Evolutionary conservation across 2,888 invertebrate species (phyloP).

Genomic region (Crepidodera aurea): DNA sequence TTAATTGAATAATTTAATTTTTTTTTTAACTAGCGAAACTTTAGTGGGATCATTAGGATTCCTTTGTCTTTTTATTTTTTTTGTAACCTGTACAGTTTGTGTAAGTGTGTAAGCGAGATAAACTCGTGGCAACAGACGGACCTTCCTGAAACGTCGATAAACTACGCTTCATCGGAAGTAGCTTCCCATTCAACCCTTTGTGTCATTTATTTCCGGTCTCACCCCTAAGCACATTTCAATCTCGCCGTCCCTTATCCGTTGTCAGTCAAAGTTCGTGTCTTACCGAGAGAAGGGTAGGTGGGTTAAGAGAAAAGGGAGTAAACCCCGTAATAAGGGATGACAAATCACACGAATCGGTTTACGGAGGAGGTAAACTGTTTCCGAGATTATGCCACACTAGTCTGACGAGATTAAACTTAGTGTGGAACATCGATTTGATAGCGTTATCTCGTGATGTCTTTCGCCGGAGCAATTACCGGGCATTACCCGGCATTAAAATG

Average conservation of each 20-base stretch:
- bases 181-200: too few relatives aligned
- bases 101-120: too few relatives aligned
- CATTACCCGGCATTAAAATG: slow-evolving; percentile 25
- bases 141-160: too few relatives aligned
- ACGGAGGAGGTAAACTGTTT: slow-evolving; percentile 50
- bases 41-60: too few relatives aligned
- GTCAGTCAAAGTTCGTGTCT: neutral
- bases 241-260: neutral
- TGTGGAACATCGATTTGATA: slow-evolving; percentile 42
- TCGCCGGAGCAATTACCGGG: slow-evolving; percentile 29
- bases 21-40: too few relatives aligned
- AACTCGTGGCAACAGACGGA: too few relatives aligned
- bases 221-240: neutral
- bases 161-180: too few relatives aligned
- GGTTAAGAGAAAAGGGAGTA: slow-evolving; percentile 35
- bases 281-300: neutral
- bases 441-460: slow-evolving; percentile 38
- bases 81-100: too few relatives aligned
- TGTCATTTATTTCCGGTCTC: neutral
- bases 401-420: slow-evolving; percentile 51
- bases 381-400: slow-evolving; percentile 52
- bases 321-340: slow-evolving; percentile 53
- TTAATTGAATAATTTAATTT: too few relatives aligned
- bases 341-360: slow-evolving; percentile 53
- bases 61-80: too few relatives aligned